Evolutionary conservation across 2,888 invertebrate species (phyloP).

Genomic region (Heliconius sara): DNA sequence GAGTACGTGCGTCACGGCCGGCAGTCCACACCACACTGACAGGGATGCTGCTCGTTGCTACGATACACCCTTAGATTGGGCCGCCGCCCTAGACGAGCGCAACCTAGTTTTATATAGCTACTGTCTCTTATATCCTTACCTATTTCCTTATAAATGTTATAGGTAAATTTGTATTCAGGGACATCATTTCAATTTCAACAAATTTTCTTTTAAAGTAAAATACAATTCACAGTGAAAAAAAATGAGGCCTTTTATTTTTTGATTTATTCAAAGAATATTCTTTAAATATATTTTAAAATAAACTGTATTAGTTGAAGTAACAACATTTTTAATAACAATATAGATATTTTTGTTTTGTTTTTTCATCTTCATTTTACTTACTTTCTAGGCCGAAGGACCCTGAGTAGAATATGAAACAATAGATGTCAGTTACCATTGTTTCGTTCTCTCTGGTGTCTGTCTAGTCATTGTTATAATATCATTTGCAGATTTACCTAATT

Average conservation of each 20-base stretch:
- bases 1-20: conserved; percentile 64
- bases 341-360: not conserved
- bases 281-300: not conserved
- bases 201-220: conserved; percentile 1
- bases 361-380: conserved; percentile 12
- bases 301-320: not conserved
- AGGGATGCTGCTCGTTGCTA: conserved; percentile 83
- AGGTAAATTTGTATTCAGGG: conserved; percentile 54
- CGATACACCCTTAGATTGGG: conserved; percentile 72
- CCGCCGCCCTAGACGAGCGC: conserved; percentile 77
- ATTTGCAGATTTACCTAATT: conserved; percentile 20
- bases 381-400: conserved; percentile 30
- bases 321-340: not conserved
- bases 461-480: conserved; percentile 26
- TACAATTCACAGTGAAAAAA: not conserved
- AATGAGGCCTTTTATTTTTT: not conserved
- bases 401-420: conserved; percentile 34
- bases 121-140: conserved; percentile 68
- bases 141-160: conserved; percentile 78
- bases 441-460: conserved; percentile 29
- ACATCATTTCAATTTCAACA: conserved; percentile 29
- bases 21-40: conserved; percentile 70
- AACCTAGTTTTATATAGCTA: conserved; percentile 69
- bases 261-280: not conserved
- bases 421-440: conserved; percentile 35